These are phyloP conservation scores for Pangasianodon hypophthalmus DNA, from an alignment of 2,113 vertebrate genomes.

Conservation along the genomic window DNA sequence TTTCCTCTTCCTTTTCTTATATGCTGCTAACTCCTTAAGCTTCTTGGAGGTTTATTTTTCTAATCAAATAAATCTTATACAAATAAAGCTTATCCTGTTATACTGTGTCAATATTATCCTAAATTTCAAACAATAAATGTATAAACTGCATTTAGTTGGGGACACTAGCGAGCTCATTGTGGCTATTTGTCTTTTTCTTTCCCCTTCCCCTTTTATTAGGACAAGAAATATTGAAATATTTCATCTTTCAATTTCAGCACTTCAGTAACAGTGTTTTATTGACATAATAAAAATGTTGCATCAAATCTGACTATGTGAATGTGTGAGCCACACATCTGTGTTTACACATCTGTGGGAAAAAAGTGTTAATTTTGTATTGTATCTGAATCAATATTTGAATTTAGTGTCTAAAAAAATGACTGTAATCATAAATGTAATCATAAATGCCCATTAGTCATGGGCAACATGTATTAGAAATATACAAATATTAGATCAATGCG, in stretches of 20 bases:
- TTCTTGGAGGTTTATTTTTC: background rate
- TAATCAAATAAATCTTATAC: background rate
- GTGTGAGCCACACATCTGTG: background rate
- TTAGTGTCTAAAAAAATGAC: background rate
- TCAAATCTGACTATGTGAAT: background rate
- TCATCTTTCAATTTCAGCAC: background rate
- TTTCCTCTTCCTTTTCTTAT: background rate
- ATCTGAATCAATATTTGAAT: background rate
- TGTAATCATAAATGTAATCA: background rate
- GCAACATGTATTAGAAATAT: background rate
- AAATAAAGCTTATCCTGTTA: background rate
- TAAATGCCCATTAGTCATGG: background rate
- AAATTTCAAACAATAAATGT: background rate
- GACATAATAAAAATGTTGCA: background rate
- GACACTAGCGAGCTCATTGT: background rate
- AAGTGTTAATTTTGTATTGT: background rate
- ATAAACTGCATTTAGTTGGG: background rate
- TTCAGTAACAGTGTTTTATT: background rate
- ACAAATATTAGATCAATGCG: background rate
- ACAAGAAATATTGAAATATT: background rate
- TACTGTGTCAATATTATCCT: background rate
- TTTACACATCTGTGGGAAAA: background rate
- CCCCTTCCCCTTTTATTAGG: background rate
- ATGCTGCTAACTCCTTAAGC: background rate
- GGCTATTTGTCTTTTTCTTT: background rate